phyloP scores from a whole-genome alignment of 2,888 invertebrate genomes.

The Idaea straminata region DNA sequence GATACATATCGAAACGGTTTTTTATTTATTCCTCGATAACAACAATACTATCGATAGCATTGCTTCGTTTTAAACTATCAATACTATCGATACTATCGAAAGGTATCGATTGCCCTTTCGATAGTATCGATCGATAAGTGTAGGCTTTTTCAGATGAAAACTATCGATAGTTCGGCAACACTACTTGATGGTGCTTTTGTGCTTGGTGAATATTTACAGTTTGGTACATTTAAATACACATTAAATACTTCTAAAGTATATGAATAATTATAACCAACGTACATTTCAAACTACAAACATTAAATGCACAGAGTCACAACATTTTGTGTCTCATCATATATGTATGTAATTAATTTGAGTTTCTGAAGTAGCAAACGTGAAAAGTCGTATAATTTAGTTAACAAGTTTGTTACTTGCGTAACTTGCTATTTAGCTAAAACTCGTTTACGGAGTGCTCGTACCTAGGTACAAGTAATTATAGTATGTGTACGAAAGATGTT shows the following conservation, averaged over 20 bases:
- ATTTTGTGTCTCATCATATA: conserved; percentile 36
- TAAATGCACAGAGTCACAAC: conserved; percentile 4
- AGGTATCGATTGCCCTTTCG: too few relatives aligned
- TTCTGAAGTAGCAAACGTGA: conserved; percentile 43
- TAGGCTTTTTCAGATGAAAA: too few relatives aligned
- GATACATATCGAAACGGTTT: too few relatives aligned
- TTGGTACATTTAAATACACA: background rate
- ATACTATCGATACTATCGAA: too few relatives aligned
- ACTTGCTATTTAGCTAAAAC: conserved; percentile 48
- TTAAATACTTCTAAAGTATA: background rate
- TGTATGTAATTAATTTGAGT: conserved; percentile 45
- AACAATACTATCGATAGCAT: too few relatives aligned
- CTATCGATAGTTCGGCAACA: too few relatives aligned
- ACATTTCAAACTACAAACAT: conserved; percentile 13
- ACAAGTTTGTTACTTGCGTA: conserved; percentile 49
- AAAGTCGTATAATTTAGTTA: conserved; percentile 56
- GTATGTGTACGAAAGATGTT: too few relatives aligned
- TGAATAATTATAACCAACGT: background rate
- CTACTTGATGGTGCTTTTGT: too few relatives aligned
- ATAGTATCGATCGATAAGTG: too few relatives aligned
- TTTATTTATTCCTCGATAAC: too few relatives aligned
- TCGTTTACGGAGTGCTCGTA: conserved; percentile 31
- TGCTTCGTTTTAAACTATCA: too few relatives aligned
- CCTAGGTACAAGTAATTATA: conserved; percentile 33
- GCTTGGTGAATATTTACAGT: too few relatives aligned